These are phyloP conservation scores for Sorex araneus DNA, from an alignment of 2,113 vertebrate genomes.

Conservation along the genomic window DNA sequence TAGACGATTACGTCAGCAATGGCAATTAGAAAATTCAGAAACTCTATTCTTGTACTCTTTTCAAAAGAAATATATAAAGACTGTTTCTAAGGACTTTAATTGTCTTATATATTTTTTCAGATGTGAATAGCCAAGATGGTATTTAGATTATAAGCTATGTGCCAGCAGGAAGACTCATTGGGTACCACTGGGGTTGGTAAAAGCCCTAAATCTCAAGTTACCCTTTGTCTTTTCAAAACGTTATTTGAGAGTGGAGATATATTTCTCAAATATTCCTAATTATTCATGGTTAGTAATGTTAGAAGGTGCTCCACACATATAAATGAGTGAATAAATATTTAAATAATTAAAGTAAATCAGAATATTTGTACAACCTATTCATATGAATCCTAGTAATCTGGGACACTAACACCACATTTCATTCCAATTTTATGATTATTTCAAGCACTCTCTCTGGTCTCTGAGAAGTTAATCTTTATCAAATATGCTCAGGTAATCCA, in stretches of 20 bases:
- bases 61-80: conserved; percentile 63
- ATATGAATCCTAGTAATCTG: not conserved
- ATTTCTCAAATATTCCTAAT: not conserved
- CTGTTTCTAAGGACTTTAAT: conserved; percentile 59
- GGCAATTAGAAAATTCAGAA: conserved; percentile 67
- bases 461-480: not conserved
- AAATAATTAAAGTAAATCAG: conserved; percentile 41
- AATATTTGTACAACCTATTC: not conserved
- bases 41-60: conserved; percentile 54
- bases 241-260: not conserved
- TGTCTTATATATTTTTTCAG: conserved; percentile 50
- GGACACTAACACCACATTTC: not conserved
- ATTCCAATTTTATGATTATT: not conserved
- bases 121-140: conserved; percentile 17
- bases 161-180: conserved; percentile 41
- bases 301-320: not conserved
- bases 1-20: conserved; percentile 19
- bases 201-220: conserved; percentile 20
- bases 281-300: conserved; percentile 15
- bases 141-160: conserved; percentile 57
- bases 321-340: conserved; percentile 22
- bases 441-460: not conserved
- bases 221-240: conserved; percentile 48
- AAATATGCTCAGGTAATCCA: not conserved
- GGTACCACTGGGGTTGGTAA: not conserved